Conservation (phyloP, 2,113 vertebrate species). For the Apteryx owenii region DNA sequence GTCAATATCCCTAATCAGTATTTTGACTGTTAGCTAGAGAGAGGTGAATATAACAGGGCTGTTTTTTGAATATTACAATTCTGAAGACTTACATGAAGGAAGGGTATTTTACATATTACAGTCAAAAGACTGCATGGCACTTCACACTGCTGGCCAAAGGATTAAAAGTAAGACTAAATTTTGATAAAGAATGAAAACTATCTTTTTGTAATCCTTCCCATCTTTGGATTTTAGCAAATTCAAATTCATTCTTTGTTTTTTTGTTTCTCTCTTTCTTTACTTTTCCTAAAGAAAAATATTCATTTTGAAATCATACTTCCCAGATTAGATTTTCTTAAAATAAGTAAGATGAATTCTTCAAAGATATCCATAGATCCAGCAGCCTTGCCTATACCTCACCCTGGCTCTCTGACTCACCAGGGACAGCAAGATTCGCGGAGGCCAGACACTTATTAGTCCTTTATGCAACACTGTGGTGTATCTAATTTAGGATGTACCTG, state of each 20-base stretch:
- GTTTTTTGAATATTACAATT: neutral
- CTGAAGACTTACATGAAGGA: neutral
- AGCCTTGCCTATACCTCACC: neutral
- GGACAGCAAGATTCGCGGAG: neutral
- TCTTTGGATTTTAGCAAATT: neutral
- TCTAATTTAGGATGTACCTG: neutral
- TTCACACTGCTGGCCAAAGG: neutral
- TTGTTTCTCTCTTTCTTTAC: neutral
- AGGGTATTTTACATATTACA: neutral
- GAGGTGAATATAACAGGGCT: neutral
- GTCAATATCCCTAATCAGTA: conserved; percentile 2
- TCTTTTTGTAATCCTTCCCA: neutral
- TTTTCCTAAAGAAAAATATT: neutral
- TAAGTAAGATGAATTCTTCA: neutral
- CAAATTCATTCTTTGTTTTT: neutral
- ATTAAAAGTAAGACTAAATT: neutral
- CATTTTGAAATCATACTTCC: neutral
- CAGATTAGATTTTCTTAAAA: neutral
- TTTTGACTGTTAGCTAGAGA: neutral
- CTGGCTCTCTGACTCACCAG: neutral
- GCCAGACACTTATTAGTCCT: neutral
- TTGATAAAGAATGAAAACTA: neutral
- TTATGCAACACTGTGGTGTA: neutral
- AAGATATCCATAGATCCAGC: neutral
- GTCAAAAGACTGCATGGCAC: neutral